Conservation (phyloP, 2,888 invertebrate genomes). For the Matsumyia berberina region DNA sequence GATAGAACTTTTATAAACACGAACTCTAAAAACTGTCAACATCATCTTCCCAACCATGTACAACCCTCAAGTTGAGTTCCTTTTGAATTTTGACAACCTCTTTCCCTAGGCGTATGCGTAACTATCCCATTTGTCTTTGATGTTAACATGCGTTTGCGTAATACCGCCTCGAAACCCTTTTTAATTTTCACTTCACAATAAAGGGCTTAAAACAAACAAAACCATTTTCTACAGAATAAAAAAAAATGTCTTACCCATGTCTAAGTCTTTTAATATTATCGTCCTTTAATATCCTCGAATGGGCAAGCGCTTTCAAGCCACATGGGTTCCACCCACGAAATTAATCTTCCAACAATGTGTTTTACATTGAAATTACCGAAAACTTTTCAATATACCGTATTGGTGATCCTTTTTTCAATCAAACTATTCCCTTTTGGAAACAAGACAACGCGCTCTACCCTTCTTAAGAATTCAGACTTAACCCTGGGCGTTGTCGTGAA, state of each 20-base stretch:
- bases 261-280: not conserved
- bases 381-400: conserved; percentile 10
- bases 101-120: conserved; percentile 20
- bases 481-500: conserved; percentile 27
- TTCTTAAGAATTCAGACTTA: conserved; percentile 23
- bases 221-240: not conserved
- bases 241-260: conserved; percentile 10
- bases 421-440: conserved; percentile 27
- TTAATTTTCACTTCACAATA: conserved; percentile 10
- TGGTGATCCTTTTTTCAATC: conserved; percentile 28
- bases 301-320: not conserved
- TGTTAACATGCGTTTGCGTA: not conserved
- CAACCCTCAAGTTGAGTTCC: too few species aligned
- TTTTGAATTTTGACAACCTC: too few species aligned
- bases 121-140: conserved; percentile 12
- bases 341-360: conserved; percentile 21
- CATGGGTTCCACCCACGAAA: conserved; percentile 26
- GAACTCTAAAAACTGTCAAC: too few species aligned
- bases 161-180: not conserved
- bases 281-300: conserved; percentile 3
- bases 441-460: not conserved
- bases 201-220: conserved; percentile 11
- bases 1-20: too few species aligned
- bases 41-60: too few species aligned
- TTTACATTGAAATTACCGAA: conserved; percentile 15